These are phyloP conservation scores for Pedetes capensis DNA, from an alignment of 2,113 vertebrate genomes.

Conservation along the genomic window DNA sequence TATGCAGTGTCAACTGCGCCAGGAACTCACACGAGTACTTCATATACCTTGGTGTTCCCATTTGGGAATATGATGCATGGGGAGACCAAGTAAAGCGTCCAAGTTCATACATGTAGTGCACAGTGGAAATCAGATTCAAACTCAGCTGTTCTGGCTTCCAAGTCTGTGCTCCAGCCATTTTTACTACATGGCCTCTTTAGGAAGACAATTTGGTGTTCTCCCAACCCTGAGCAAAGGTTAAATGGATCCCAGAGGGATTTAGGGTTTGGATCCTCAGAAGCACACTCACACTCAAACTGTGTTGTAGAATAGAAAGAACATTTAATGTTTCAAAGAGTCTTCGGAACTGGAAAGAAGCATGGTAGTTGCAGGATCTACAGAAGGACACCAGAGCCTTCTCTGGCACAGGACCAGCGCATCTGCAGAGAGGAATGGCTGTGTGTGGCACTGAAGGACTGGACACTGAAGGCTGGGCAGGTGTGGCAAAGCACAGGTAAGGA, in stretches of 20 bases:
- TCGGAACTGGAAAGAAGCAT: not conserved
- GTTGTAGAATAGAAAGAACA: not conserved
- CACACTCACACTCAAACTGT: not conserved
- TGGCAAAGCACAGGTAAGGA: not conserved
- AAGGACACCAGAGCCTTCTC: not conserved
- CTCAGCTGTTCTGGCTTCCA: not conserved
- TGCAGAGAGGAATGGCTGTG: not conserved
- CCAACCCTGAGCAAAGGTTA: not conserved
- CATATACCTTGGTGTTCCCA: not conserved
- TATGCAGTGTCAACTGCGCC: too few relatives aligned
- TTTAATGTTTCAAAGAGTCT: not conserved
- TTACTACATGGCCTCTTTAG: not conserved
- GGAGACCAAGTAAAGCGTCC: not conserved
- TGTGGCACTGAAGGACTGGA: not conserved
- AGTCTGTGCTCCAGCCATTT: not conserved
- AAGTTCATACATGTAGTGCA: not conserved
- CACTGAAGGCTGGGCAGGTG: not conserved
- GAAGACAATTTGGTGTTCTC: not conserved
- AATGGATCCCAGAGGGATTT: not conserved
- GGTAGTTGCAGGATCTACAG: not conserved
- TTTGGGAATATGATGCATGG: not conserved
- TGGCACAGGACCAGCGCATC: rapidly evolving
- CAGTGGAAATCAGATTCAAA: not conserved
- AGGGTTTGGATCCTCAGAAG: not conserved
- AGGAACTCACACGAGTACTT: not conserved